These are phyloP conservation scores for Drosophila subquinaria DNA, from an alignment of 2,888 invertebrate genomes.

Conservation along the genomic window DNA sequence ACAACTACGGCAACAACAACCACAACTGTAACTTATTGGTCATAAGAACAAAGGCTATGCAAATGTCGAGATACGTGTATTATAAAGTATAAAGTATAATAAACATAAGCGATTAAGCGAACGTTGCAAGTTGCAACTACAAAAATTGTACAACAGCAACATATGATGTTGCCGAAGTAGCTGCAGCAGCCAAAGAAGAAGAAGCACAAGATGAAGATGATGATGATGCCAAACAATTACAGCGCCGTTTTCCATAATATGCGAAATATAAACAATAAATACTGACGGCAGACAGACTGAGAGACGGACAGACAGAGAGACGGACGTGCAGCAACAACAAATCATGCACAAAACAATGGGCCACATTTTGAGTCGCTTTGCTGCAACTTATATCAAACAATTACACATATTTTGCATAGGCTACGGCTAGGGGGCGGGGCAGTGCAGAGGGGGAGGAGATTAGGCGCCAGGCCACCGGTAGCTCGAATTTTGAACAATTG, in stretches of 20 bases:
- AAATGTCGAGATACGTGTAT: slow-evolving; percentile 62
- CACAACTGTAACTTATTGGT: slow-evolving; percentile 47
- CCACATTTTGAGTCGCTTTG: slow-evolving; percentile 78
- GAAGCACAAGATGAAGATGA: slow-evolving; percentile 32
- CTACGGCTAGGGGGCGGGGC: slow-evolving; percentile 1
- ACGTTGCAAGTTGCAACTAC: slow-evolving; percentile 58
- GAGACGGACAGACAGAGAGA: neutral
- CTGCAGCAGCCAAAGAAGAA: slow-evolving; percentile 15
- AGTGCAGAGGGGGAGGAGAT: slow-evolving; percentile 19
- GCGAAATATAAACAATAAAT: slow-evolving; percentile 80
- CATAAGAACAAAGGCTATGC: slow-evolving; percentile 70
- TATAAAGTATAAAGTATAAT: slow-evolving; percentile 73
- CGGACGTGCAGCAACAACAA: slow-evolving; percentile 63
- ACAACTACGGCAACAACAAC: slow-evolving; percentile 12
- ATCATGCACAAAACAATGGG: slow-evolving; percentile 84
- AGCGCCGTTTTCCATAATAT: slow-evolving; percentile 72
- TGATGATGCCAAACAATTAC: slow-evolving; percentile 58
- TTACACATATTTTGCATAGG: slow-evolving; percentile 81
- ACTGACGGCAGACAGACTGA: slow-evolving; percentile 37
- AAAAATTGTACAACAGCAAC: slow-evolving; percentile 52
- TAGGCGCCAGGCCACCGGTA: slow-evolving; percentile 62
- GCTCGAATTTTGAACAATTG: slow-evolving; percentile 72
- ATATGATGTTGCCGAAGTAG: slow-evolving; percentile 54
- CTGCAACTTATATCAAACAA: slow-evolving; percentile 80
- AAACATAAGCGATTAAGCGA: slow-evolving; percentile 75